These are phyloP conservation scores for Plagiodera versicolora DNA, from an alignment of 2,888 invertebrate species.

Conservation along the genomic window DNA sequence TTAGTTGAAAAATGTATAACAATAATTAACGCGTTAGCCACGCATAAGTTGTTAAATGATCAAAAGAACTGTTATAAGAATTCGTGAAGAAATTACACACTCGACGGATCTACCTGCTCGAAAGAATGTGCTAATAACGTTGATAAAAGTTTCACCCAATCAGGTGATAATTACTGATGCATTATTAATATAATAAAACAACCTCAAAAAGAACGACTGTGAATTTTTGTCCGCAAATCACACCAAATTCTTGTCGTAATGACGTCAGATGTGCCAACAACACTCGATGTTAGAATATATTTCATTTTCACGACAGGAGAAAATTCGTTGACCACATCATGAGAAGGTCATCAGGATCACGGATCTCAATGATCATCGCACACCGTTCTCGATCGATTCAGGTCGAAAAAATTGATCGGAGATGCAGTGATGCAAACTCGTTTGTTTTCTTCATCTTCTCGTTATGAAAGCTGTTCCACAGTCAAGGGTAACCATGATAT, in stretches of 20 bases:
- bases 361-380: not conserved
- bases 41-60: slow-evolving; percentile 10
- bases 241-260: too few relatives aligned
- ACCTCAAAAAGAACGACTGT: too few relatives aligned
- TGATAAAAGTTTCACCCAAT: not conserved
- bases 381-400: slow-evolving; percentile 6
- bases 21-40: slow-evolving; percentile 4
- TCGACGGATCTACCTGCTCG: slow-evolving; percentile 2
- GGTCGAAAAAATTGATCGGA: slow-evolving; percentile 11
- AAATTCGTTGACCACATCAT: not conserved
- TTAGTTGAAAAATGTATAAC: slow-evolving; percentile 6
- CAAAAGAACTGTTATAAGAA: not conserved
- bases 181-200: too few relatives aligned
- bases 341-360: not conserved
- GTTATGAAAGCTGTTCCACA: not conserved
- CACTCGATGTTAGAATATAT: too few relatives aligned
- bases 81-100: slow-evolving; percentile 6
- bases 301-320: too few relatives aligned
- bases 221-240: too few relatives aligned
- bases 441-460: not conserved
- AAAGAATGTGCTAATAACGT: not conserved
- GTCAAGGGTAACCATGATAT: too few relatives aligned
- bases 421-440: slow-evolving; percentile 4
- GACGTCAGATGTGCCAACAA: too few relatives aligned
- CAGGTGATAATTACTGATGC: not conserved